These are phyloP conservation scores for Pinctada fucata DNA, from an alignment of 2,888 invertebrate species.

Conservation along the genomic window DNA sequence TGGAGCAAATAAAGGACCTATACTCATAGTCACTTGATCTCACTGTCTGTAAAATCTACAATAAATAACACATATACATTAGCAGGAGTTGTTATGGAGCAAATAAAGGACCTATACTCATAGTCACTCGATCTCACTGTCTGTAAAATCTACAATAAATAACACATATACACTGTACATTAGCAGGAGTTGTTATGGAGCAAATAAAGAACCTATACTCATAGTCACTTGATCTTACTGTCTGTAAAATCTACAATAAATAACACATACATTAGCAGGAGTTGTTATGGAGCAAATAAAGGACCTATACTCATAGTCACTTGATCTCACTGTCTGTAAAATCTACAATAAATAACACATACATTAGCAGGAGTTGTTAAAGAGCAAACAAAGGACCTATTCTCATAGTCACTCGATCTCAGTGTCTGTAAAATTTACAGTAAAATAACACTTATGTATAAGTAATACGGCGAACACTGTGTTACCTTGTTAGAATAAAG, in stretches of 20 bases:
- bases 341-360: conserved; percentile 45
- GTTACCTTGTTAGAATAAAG: too few species aligned
- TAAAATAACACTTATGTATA: conserved; percentile 47
- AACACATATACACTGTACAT: conserved; percentile 53
- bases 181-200: conserved; percentile 65
- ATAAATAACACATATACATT: conserved; percentile 48
- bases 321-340: conserved; percentile 45
- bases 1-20: conserved; percentile 60
- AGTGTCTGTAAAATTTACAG: conserved; percentile 50
- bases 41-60: conserved; percentile 51
- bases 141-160: conserved; percentile 43
- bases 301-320: conserved; percentile 55
- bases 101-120: conserved; percentile 58
- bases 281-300: conserved; percentile 65
- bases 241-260: conserved; percentile 43
- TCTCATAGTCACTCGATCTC: conserved; percentile 53
- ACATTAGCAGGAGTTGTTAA: conserved; percentile 64
- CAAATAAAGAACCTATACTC: conserved; percentile 60
- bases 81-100: conserved; percentile 65
- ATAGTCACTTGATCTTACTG: conserved; percentile 53
- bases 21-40: conserved; percentile 55
- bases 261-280: conserved; percentile 62
- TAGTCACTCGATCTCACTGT: conserved; percentile 52
- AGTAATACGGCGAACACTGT: conserved; percentile 30
- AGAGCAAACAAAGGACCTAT: conserved; percentile 60